Evolutionary conservation across 2,113 vertebrate genomes (phyloP), one percentile per base, ranked within the genome.

Genomic region (Varanus salvator): DNA sequence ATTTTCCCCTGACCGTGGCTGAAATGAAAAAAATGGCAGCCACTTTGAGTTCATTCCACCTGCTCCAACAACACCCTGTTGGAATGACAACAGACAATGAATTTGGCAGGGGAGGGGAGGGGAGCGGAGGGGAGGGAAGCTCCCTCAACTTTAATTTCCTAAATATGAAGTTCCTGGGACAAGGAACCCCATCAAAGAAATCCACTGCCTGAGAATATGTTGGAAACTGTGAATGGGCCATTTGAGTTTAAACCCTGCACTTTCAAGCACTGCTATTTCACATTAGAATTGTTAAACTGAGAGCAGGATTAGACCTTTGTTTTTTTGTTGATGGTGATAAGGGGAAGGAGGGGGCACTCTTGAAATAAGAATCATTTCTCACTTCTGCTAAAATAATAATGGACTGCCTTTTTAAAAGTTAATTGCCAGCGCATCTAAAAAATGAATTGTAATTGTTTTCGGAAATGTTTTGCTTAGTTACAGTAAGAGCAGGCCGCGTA

Each of bases 391-490:
- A 85, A 87, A 48, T 6, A 52, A 84, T 78, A 52, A 85, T 25
- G 17, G 50, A 57, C 50, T 27, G 50, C 29, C 1, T 25, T 17
- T 74, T 91, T 54, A 48, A 38, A 66, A 74, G 86, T 23, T 90
- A 89, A 93, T 88, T 95, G 83, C 85, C 88, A 80, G 72, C 23
- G 57, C 68, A 83, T 75, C 84, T 87, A 89, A 86, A 93, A 74
- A 87, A 94, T 34, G 76, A 80, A 86, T 83, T 84, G 34, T 90
- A 90, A 90, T 80, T 91, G 76, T 87, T 93, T 92, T 76, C 77
- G 82, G 89, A 92, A 90, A 57, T 0, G 0, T 52, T 89, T 78
- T 90, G 66, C 38, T 94, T 87, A 84, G 88, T 72, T 94, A 74
- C 86, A 78, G 27, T 68, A 81, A 90, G 54, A 80, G 38, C 52